Conservation (phyloP, 92 coral and sea anemone species). For the Parazoanthus atlanticus region DNA sequence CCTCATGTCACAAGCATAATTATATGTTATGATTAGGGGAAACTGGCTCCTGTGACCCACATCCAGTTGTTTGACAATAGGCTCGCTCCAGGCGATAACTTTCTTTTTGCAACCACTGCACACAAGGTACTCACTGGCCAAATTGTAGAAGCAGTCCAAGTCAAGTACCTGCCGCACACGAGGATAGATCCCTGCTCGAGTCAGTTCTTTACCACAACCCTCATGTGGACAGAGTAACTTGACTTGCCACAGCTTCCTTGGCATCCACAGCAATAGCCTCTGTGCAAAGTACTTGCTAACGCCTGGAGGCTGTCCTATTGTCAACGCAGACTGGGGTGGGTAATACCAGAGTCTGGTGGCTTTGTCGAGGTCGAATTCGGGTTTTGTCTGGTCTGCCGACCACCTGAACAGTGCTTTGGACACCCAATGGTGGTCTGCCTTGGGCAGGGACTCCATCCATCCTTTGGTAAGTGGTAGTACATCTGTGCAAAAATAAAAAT, state of each 20-base stretch:
- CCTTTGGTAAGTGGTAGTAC: too few species aligned
- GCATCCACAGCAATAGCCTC: slow-evolving; percentile 68
- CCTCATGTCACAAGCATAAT: slow-evolving; percentile 36
- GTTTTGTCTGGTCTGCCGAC: too few species aligned
- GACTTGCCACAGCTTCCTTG: slow-evolving; percentile 67
- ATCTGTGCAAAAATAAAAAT: too few species aligned
- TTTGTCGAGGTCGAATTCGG: too few species aligned
- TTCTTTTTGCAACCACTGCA: slow-evolving; percentile 25
- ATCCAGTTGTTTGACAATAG: slow-evolving; percentile 41
- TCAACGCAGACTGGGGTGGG: slow-evolving; percentile 20
- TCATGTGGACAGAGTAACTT: slow-evolving; percentile 54
- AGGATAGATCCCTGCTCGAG: slow-evolving; percentile 39
- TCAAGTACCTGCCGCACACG: slow-evolving; percentile 49
- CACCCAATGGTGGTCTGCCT: too few species aligned
- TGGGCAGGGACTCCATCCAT: too few species aligned
- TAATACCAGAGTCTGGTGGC: too few species aligned
- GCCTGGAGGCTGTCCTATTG: slow-evolving; percentile 39
- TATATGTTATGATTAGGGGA: slow-evolving; percentile 36
- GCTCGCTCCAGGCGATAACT: slow-evolving; percentile 46
- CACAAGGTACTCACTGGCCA: slow-evolving; percentile 46
- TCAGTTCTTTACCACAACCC: slow-evolving; percentile 34
- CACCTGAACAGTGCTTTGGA: too few species aligned
- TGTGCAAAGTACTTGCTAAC: slow-evolving; percentile 54
- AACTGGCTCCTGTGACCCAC: slow-evolving; percentile 40
- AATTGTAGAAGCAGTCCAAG: slow-evolving; percentile 30